Conservation (phyloP, 2,797 vertebrate genomes). For the Enoplosus armatus region DNA sequence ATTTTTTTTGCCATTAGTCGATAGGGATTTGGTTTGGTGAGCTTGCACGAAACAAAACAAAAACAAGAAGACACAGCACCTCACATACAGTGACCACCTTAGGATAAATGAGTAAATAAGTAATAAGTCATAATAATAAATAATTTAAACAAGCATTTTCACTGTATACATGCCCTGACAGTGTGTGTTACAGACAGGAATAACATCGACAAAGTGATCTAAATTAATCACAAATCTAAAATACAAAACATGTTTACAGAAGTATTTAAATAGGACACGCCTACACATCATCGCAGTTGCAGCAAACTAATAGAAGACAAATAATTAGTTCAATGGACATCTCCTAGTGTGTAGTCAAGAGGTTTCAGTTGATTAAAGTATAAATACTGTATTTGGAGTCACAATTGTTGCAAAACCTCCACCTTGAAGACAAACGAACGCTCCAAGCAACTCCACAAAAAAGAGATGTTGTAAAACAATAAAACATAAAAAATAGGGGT, state of each 20-base stretch:
- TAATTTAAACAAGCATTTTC: too few relatives aligned
- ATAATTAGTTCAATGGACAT: too few relatives aligned
- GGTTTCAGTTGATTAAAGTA: neutral
- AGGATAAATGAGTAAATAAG: too few relatives aligned
- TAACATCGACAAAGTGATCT: neutral
- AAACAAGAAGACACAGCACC: too few relatives aligned
- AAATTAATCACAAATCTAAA: neutral
- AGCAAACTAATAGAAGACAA: neutral
- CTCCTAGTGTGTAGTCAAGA: neutral
- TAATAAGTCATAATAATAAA: too few relatives aligned
- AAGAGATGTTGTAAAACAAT: neutral
- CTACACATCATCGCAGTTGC: neutral
- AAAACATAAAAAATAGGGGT: neutral
- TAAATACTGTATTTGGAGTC: neutral
- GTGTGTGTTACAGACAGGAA: too few relatives aligned
- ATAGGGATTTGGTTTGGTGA: too few relatives aligned
- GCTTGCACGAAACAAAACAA: too few relatives aligned
- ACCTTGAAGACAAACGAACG: neutral
- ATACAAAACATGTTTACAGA: neutral
- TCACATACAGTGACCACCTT: too few relatives aligned
- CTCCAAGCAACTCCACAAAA: fast-evolving
- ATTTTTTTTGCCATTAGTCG: too few relatives aligned
- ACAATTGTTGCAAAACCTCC: neutral
- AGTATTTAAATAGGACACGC: neutral
- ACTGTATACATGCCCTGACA: too few relatives aligned